Base-by-base conservation (phyloP, 2,888 invertebrate genomes). In the Phyllotreta cruciferae region DNA sequence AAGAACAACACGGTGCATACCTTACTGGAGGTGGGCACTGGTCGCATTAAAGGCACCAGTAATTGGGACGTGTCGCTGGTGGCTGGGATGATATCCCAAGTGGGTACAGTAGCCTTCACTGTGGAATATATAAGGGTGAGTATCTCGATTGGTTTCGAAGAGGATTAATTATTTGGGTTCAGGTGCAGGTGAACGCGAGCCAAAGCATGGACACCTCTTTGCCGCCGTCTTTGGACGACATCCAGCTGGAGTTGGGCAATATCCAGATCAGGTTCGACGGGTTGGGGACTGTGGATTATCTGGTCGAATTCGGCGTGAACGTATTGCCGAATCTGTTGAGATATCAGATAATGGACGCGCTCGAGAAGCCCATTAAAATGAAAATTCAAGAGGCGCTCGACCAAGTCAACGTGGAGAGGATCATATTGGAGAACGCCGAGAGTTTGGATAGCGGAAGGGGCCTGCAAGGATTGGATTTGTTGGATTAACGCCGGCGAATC, bases 301-400 rank as follows among this genome's bases (percentile, higher is more conserved):
- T 90, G 0, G 83, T 94, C 64, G 95, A 96, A 81, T 89, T 92
- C 62, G 85, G 84, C 3, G 86, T 94, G 0, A 96, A 95, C 78
- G 83, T 94, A 50, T 75, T 94, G 55, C 94, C 94, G 0, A 95
- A 96, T 83, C 82, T 94, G 49, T 82, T 96, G 65, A 86, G 95
- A 58, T 92, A 93, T 77, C 93, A 94, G 81, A 92, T 94, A 64
- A 91, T 93, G 87, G 91, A 93, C 75, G 92, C 92, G 0, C 78
- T 94, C 41, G 93, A 94, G 80, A 87, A 88, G 39, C 93, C 93
- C 0, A 80, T 93, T 2, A 90, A 87, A 76, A 85, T 88, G 70
- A 87, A 88, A 64, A 83, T 93, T 3, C 91, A 92, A 75, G 87
- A 88, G 71, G 89, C 91, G 72, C 80, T 93, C 44, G 86, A 93